phyloP scores from a whole-genome alignment of 2,113 vertebrate genomes.

The Mesitornis unicolor region DNA sequence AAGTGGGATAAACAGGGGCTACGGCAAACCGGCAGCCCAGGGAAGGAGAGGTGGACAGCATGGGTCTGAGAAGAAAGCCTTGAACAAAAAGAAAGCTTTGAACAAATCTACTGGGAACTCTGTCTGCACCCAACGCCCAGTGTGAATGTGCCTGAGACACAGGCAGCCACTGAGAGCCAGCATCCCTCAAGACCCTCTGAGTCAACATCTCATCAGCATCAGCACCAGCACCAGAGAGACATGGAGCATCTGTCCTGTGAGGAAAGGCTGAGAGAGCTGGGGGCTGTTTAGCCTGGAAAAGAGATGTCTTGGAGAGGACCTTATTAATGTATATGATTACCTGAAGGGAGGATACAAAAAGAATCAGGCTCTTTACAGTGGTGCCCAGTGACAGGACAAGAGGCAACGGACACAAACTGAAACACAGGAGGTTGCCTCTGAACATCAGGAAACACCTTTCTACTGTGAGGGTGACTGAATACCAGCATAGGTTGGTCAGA shows the following conservation, averaged over 20 bases:
- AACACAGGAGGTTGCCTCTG: background rate
- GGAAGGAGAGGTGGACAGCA: background rate
- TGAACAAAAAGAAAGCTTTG: background rate
- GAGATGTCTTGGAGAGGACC: background rate
- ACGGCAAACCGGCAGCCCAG: background rate
- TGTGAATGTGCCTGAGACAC: background rate
- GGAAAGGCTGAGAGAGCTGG: background rate
- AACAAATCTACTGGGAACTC: background rate
- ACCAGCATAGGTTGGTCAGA: background rate
- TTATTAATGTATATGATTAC: background rate
- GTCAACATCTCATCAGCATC: background rate
- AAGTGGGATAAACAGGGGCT: background rate
- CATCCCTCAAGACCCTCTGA: background rate
- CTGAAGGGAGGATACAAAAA: background rate
- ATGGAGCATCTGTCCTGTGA: background rate
- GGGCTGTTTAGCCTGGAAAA: background rate
- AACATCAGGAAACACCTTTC: background rate
- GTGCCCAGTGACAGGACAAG: background rate
- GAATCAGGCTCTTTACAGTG: background rate
- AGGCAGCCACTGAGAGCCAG: background rate
- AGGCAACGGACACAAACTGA: background rate
- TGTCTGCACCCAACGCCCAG: background rate
- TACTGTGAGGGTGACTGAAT: background rate
- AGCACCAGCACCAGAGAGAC: background rate
- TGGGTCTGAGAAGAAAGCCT: background rate